Conservation (phyloP, 2,113 vertebrate genomes). For the Rhinolophus ferrumequinum region DNA sequence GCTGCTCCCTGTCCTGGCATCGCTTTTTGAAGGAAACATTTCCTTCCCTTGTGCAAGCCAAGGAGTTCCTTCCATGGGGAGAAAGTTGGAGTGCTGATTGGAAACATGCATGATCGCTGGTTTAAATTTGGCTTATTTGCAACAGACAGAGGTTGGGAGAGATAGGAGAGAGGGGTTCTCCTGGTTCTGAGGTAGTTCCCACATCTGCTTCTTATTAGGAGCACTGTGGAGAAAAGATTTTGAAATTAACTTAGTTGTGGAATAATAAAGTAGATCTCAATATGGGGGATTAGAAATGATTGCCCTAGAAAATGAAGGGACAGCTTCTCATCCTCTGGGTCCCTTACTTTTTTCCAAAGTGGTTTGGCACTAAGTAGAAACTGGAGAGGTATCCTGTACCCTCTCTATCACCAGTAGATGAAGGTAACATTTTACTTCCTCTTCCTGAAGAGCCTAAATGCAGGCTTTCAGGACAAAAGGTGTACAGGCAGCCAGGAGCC, state of each 20-base stretch:
- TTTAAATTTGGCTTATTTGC: slow-evolving; percentile 76
- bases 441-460: background rate
- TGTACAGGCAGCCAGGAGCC: background rate
- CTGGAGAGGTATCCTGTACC: background rate
- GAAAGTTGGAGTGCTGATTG: slow-evolving; percentile 75
- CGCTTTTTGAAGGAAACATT: slow-evolving; percentile 71
- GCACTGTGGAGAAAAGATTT: slow-evolving; percentile 60
- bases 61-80: slow-evolving; percentile 77
- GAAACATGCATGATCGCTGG: slow-evolving; percentile 76
- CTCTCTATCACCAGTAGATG: background rate
- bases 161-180: slow-evolving; percentile 70
- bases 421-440: background rate
- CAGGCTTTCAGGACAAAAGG: background rate
- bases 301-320: slow-evolving; percentile 61
- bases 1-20: slow-evolving; percentile 73
- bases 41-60: slow-evolving; percentile 76
- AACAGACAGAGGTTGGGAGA: slow-evolving; percentile 65
- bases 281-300: slow-evolving; percentile 65
- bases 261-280: slow-evolving; percentile 71
- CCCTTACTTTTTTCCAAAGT: slow-evolving; percentile 39
- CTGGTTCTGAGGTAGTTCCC: slow-evolving; percentile 69
- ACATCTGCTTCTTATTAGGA: slow-evolving; percentile 79
- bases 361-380: background rate
- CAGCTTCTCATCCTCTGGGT: slow-evolving; percentile 1
- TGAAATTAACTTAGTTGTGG: slow-evolving; percentile 74